These are phyloP conservation scores for Synanceia verrucosa DNA, from an alignment of 2,797 vertebrate genomes.

Conservation along the genomic window DNA sequence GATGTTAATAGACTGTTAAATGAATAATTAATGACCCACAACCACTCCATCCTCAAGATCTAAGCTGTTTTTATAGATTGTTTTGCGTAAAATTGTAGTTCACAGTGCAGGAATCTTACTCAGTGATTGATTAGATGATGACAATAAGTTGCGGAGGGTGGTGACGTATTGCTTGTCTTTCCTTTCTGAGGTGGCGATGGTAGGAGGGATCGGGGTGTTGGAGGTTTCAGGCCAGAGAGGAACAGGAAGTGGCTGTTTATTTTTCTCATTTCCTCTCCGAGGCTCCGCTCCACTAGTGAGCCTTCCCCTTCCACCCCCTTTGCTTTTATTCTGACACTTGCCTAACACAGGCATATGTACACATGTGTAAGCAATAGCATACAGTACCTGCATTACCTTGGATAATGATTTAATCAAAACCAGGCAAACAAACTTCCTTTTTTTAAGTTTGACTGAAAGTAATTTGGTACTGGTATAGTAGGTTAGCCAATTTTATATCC, in stretches of 20 bases:
- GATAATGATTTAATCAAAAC: neutral
- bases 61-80: neutral
- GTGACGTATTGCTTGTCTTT: slow-evolving; percentile 28
- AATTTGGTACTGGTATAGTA: no score
- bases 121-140: neutral
- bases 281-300: slow-evolving; percentile 73
- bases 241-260: slow-evolving; percentile 87
- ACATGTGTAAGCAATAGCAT: neutral
- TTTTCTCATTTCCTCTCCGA: slow-evolving; percentile 85
- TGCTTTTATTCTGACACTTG: slow-evolving; percentile 58
- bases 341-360: slow-evolving; percentile 14
- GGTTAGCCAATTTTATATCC: no score
- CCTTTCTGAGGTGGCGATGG: slow-evolving; percentile 44
- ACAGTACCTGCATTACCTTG: neutral
- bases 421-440: neutral
- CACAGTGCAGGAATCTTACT: neutral
- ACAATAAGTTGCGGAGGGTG: neutral
- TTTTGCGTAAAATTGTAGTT: neutral
- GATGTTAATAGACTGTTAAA: slow-evolving; percentile 54
- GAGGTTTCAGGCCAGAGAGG: slow-evolving; percentile 75
- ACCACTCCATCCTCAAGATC: neutral
- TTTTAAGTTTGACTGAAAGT: no score
- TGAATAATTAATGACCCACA: slow-evolving; percentile 65
- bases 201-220: slow-evolving; percentile 64
- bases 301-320: slow-evolving; percentile 68